Percentiles rank a stretch among this genome's conserved stretches.
Conservation (phyloP, 1,140 invertebrate genomes). For the Melipona quadrifasciata region DNA sequence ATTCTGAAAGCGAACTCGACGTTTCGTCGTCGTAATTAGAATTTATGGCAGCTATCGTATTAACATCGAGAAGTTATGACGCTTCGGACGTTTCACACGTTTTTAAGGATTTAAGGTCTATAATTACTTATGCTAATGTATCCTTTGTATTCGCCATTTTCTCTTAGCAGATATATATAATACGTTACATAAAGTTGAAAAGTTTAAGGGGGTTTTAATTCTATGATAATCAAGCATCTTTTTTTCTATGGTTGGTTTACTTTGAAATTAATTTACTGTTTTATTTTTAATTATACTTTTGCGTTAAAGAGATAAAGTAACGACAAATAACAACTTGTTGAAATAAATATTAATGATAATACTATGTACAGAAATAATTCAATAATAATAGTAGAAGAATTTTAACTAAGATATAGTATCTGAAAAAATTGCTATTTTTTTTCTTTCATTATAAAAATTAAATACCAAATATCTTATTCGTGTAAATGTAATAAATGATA, state of each 20-base stretch:
- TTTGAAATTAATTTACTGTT: neutral
- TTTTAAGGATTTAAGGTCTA: neutral
- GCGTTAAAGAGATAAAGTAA: neutral
- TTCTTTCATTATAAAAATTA: too few species aligned
- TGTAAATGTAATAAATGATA: too few species aligned
- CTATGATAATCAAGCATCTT: neutral
- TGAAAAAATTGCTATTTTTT: too few species aligned
- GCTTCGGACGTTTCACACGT: neutral
- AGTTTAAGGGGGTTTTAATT: neutral
- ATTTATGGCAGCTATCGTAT: constrained; percentile 1
- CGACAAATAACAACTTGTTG: too few species aligned
- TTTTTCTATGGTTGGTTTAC: neutral
- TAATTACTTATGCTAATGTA: neutral
- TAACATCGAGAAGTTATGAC: neutral
- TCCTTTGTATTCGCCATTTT: neutral
- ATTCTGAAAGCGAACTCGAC: constrained; percentile 9
- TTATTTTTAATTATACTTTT: neutral
- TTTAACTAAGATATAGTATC: too few species aligned
- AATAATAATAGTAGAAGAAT: too few species aligned
- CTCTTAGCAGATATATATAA: too few species aligned
- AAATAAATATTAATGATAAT: too few species aligned
- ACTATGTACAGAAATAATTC: too few species aligned
- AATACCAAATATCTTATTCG: too few species aligned
- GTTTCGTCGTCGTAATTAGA: constrained; percentile 26
- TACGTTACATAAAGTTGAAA: neutral